Conservation (phyloP, 2,797 vertebrate genomes). For the Trachops cirrhosus region DNA sequence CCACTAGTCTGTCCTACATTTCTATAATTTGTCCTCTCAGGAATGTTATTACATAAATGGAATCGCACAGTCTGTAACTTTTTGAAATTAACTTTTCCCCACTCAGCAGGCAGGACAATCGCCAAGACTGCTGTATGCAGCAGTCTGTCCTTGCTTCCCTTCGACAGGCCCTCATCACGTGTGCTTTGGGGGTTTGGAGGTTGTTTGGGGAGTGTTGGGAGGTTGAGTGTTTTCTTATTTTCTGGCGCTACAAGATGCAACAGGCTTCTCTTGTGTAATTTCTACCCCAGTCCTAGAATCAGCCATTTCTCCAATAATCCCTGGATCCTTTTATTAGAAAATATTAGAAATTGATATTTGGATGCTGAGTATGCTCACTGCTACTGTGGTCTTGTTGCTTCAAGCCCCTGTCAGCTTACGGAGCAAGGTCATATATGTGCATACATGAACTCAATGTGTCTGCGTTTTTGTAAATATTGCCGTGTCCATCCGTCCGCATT, state of each 20-base stretch:
- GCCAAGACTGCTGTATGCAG: neutral
- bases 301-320: neutral
- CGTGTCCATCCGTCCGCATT: rapidly evolving
- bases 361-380: neutral
- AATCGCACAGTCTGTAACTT: neutral
- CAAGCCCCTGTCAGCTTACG: neutral
- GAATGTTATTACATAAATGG: neutral
- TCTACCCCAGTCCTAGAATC: neutral
- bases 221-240: neutral
- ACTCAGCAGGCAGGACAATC: neutral
- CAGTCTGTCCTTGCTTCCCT: neutral
- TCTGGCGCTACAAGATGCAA: neutral
- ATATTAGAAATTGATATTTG: neutral
- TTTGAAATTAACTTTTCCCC: neutral
- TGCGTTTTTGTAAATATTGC: neutral
- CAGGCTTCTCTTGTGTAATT: neutral
- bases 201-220: neutral
- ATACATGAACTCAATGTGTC: neutral
- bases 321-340: neutral
- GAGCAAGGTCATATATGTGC: neutral
- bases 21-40: neutral
- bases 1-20: neutral
- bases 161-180: neutral
- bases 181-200: neutral
- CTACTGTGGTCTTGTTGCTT: neutral